phyloP scores from a whole-genome alignment of 2,797 vertebrate genomes.

The Microchirus variegatus region DNA sequence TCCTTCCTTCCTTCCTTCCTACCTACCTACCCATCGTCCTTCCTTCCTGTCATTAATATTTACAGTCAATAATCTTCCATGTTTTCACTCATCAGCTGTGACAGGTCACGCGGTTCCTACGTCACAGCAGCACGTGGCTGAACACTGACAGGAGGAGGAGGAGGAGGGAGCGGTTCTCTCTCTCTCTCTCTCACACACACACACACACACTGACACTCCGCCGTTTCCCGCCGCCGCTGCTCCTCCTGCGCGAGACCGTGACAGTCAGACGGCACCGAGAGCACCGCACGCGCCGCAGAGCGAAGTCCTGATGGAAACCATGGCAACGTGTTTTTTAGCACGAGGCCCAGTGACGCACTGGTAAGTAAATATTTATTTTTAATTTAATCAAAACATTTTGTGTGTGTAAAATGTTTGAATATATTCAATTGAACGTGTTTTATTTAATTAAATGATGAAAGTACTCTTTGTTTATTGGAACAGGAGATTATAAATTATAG shows the following conservation, averaged over 20 bases:
- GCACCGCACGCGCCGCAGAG: not conserved
- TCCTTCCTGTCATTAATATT: too few species aligned
- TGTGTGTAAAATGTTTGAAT: too few species aligned
- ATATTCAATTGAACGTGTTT: too few species aligned
- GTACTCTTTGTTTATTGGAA: too few species aligned
- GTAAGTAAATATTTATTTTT: not conserved
- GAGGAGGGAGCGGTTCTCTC: not conserved
- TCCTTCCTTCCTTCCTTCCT: too few species aligned
- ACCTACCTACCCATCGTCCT: too few species aligned
- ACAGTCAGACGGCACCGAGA: slow-evolving; percentile 3
- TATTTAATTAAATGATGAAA: too few species aligned
- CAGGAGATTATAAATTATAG: too few species aligned
- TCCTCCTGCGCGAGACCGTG: slow-evolving; percentile 9
- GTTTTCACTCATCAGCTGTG: slow-evolving; percentile 7
- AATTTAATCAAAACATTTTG: too few species aligned
- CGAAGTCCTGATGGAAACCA: slow-evolving; percentile 21
- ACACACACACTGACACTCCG: not conserved
- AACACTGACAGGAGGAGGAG: too few species aligned
- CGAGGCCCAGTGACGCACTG: slow-evolving; percentile 2
- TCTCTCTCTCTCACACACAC: not conserved
- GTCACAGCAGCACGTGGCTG: slow-evolving; percentile 30
- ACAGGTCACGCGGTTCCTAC: slow-evolving; percentile 42
- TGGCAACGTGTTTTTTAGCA: slow-evolving; percentile 11
- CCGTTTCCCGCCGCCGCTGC: not conserved
- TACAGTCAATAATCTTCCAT: not conserved